A percentile compares a stretch with the other conserved stretches of the same genome.
Conservation (phyloP, 2,797 vertebrate species). For the Lophotriccus pileatus region DNA sequence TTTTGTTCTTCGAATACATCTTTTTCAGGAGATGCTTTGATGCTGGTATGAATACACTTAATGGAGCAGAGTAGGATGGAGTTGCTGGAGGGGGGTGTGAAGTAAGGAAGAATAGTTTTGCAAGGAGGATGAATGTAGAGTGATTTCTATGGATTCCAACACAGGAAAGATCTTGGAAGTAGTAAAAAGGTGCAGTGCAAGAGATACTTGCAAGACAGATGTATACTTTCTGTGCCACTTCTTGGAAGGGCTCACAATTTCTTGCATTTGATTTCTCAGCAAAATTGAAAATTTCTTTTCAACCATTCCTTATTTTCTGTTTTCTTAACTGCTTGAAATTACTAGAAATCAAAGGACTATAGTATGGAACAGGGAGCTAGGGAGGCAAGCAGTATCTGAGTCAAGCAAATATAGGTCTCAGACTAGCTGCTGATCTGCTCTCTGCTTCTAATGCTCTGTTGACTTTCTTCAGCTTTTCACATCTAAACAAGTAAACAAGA, state of each 20-base stretch:
- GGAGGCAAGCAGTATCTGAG: background rate
- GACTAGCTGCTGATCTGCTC: background rate
- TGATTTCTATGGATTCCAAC: constrained; percentile 46
- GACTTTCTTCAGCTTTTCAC: background rate
- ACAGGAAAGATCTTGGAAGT: background rate
- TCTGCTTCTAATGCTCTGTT: background rate
- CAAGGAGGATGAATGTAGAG: constrained; percentile 55
- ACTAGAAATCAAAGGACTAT: background rate
- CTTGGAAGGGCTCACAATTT: background rate
- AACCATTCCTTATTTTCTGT: background rate
- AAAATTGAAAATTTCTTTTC: background rate
- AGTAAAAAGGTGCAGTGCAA: background rate
- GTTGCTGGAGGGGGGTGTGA: background rate
- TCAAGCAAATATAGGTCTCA: background rate
- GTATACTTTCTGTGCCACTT: background rate
- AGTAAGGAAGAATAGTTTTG: constrained; percentile 36
- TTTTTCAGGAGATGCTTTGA: constrained; percentile 58
- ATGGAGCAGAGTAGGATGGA: background rate
- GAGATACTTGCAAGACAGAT: background rate
- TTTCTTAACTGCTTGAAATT: background rate
- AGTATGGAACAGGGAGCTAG: background rate
- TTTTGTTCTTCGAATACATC: constrained; percentile 38
- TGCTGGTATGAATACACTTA: constrained; percentile 46
- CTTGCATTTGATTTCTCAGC: background rate
- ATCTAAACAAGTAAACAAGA: background rate